phyloP scores from a whole-genome alignment of 2,888 invertebrate species.

The Netelia inedita region DNA sequence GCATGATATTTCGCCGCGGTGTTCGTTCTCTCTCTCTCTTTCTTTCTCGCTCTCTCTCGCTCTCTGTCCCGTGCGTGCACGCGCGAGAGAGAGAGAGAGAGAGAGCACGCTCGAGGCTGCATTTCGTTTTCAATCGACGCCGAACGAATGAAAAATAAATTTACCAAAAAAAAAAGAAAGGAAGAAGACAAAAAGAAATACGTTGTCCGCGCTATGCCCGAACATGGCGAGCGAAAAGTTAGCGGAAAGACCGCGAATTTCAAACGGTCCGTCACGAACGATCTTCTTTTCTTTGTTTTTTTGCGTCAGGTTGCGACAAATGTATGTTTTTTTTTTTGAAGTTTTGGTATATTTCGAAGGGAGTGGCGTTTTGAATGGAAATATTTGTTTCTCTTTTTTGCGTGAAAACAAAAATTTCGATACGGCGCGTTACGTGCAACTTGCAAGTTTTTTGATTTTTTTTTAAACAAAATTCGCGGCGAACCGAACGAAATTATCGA shows the following conservation, averaged over 20 bases:
- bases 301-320: not conserved
- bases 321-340: not conserved
- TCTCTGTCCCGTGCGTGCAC: not conserved
- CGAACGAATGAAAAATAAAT: constrained; percentile 22
- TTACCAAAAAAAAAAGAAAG: not conserved
- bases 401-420: too few relatives aligned
- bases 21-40: constrained; percentile 39
- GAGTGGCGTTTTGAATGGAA: too few relatives aligned
- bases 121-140: constrained; percentile 45
- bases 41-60: constrained; percentile 11
- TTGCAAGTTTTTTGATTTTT: too few relatives aligned
- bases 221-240: constrained; percentile 16
- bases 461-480: too few relatives aligned
- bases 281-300: not conserved
- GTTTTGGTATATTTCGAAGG: too few relatives aligned
- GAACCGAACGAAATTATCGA: too few relatives aligned
- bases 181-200: not conserved
- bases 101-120: not conserved
- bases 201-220: not conserved
- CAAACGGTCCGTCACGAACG: not conserved
- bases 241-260: not conserved
- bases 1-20: constrained; percentile 63
- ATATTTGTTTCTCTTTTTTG: too few relatives aligned
- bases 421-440: too few relatives aligned
- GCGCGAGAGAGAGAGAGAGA: too few relatives aligned